Evolutionary conservation across 2,113 vertebrate species (phyloP).

Genomic region (Pedionomus torquatus): DNA sequence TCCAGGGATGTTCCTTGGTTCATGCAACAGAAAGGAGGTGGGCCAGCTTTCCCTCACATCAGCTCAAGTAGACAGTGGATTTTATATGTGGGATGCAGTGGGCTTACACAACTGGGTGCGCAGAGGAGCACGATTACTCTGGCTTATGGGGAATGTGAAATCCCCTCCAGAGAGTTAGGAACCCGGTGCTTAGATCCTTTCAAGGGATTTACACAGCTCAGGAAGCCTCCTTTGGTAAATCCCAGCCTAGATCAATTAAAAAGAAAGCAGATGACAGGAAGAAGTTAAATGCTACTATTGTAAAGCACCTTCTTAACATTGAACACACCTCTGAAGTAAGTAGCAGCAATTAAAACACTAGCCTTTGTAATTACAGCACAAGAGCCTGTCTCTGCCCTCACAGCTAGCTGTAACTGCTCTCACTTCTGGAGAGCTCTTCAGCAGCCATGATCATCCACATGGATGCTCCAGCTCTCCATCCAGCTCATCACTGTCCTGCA

Average conservation of each 20-base stretch:
- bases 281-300: neutral
- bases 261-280: neutral
- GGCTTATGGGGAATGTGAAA: neutral
- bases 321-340: neutral
- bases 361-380: neutral
- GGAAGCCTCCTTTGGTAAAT: neutral
- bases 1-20: neutral
- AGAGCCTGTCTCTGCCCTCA: neutral
- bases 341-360: neutral
- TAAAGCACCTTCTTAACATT: neutral
- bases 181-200: neutral
- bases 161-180: neutral
- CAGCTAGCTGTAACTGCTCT: neutral
- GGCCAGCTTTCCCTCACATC: neutral
- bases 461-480: neutral
- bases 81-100: fast-evolving
- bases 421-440: neutral
- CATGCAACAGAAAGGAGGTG: neutral
- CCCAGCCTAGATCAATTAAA: neutral
- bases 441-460: neutral
- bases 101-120: neutral
- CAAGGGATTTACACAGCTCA: neutral
- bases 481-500: neutral
- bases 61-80: neutral
- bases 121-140: neutral